Base-by-base conservation (phyloP, 1,140 invertebrate genomes). In the Muscidifurax raptorellus region DNA sequence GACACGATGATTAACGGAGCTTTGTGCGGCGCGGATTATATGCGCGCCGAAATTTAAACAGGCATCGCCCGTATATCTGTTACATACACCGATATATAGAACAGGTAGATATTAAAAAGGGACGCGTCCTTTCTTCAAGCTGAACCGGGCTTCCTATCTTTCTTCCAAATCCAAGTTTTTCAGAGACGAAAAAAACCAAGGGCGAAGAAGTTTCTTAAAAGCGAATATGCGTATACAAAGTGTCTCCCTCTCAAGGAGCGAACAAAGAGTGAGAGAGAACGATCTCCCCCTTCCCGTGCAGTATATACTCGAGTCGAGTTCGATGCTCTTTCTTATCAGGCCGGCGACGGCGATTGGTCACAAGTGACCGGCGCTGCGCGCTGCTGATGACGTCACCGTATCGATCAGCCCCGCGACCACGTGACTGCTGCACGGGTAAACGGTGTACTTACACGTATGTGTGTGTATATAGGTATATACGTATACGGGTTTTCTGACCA, bases 241-340 rank as follows among this genome's bases (percentile, higher is more conserved):
- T 40, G 36, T 40, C 36, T 40, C 36, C 10, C 12, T 59, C 18
- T 59, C 6, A 59, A 22, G 52, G 22, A 59, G 15, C 52, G 52
- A n/a, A 59, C 27, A 71, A 28, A 69, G 22, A 36, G 78, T 25
- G n/a, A 25, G 78, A 47, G 36, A 47, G 36, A 22, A 69, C 6
- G n/a, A 30, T 47, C 6, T 25, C 25, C 22, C 44, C 30, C 18
- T 71, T 2, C 18, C n/a, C 47, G 4, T 13, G 69, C 44, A n/a
- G n/a, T n/a, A n/a, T n/a, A n/a, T 52, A 27, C 32, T 75, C 80
- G 86, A 88, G 89, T 90, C 80, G 86, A 89, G 90, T 90, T 90
- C 90, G 89, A 90, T 89, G 90, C 89, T 87, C 89, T 83, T 87
- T 86, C 84, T 90, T 90, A 90, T 90, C 90, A 88, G 84, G 80